These are phyloP conservation scores for Alouatta palliata DNA, from an alignment of 2,113 vertebrate genomes.

Conservation along the genomic window DNA sequence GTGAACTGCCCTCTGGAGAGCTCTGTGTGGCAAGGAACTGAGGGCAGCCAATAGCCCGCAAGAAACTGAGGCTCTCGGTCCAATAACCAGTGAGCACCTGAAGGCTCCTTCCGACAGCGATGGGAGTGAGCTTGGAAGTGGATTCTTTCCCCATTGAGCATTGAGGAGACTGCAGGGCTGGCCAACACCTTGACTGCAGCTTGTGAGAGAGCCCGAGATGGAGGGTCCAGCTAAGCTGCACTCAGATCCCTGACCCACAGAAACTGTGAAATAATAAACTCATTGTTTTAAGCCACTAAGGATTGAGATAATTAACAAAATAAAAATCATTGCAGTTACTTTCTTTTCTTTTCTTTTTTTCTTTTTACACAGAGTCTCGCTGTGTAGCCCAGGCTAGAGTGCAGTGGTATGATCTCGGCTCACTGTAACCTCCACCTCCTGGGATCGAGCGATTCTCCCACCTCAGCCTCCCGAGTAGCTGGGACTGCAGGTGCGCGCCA, in stretches of 20 bases:
- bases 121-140: not conserved
- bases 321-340: not conserved
- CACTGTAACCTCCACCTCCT: too few relatives aligned
- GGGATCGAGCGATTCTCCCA: too few relatives aligned
- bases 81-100: not conserved
- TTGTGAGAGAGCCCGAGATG: not conserved
- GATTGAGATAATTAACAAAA: not conserved
- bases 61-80: not conserved
- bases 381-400: too few relatives aligned
- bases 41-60: not conserved
- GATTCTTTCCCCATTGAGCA: not conserved
- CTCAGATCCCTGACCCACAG: not conserved
- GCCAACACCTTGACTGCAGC: not conserved
- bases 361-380: too few relatives aligned
- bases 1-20: not conserved
- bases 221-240: not conserved
- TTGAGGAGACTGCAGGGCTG: not conserved
- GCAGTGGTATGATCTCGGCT: too few relatives aligned
- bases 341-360: not conserved
- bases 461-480: too few relatives aligned
- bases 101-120: not conserved
- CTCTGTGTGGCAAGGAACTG: not conserved
- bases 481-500: too few relatives aligned
- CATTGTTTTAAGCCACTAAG: not conserved
- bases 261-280: not conserved